Evolutionary conservation across 1,140 invertebrate genomes (phyloP).

Genomic region (Medauroidea extradentata): DNA sequence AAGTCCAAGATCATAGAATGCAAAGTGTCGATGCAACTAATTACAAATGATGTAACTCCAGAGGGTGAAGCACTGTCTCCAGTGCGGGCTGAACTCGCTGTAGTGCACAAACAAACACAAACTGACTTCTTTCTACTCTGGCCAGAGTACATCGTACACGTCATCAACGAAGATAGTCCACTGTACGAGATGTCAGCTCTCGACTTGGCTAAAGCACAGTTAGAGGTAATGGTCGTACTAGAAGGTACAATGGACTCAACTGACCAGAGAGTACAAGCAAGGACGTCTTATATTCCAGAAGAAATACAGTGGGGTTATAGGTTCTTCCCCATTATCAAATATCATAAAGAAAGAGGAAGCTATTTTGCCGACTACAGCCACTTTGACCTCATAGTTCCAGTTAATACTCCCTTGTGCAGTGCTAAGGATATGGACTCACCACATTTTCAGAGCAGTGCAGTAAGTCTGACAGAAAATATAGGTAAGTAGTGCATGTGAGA

Average conservation of each 20-base stretch:
- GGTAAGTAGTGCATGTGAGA: too few relatives aligned
- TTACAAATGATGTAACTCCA: slow-evolving; percentile 80
- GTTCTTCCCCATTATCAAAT: slow-evolving; percentile 83
- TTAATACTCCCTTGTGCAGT: not conserved
- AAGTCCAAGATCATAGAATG: slow-evolving; percentile 96
- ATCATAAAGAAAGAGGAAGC: slow-evolving; percentile 68
- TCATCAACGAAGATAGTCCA: slow-evolving; percentile 53
- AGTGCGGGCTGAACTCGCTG: slow-evolving; percentile 75
- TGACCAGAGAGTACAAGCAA: slow-evolving; percentile 79
- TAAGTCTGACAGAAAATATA: too few relatives aligned
- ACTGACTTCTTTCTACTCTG: slow-evolving; percentile 46
- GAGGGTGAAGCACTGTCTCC: slow-evolving; percentile 83
- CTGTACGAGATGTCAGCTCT: slow-evolving; percentile 50
- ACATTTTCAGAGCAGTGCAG: too few relatives aligned
- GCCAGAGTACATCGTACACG: slow-evolving; percentile 59
- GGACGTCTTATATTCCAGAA: slow-evolving; percentile 86
- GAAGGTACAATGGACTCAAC: slow-evolving; percentile 94
- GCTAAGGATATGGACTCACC: too few relatives aligned
- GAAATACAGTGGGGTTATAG: slow-evolving; percentile 95
- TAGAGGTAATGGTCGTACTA: slow-evolving; percentile 93
- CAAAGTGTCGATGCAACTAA: slow-evolving; percentile 83
- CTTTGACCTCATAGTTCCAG: not conserved
- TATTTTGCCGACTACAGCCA: slow-evolving; percentile 3
- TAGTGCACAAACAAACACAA: not conserved
- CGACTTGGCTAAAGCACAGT: slow-evolving; percentile 60